These are phyloP conservation scores for Turritopsis dohrnii DNA, from an alignment of 30 jellyfish, hydroid and myxozoan genomes.

Conservation along the genomic window DNA sequence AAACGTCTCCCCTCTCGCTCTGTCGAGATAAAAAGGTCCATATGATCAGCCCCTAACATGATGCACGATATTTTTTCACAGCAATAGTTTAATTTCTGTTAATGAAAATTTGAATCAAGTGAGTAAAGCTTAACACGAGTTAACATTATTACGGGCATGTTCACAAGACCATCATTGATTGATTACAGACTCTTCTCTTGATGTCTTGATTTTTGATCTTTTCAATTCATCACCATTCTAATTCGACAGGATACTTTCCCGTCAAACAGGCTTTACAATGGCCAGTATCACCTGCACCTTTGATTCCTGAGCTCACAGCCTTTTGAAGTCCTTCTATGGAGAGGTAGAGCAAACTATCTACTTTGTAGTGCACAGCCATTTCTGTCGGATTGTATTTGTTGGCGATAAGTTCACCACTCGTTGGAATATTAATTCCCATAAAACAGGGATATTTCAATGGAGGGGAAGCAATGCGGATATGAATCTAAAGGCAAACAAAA, in stretches of 20 bases:
- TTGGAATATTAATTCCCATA: slow-evolving; percentile 89
- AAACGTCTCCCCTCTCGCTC: too few species aligned
- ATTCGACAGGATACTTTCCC: slow-evolving; percentile 67
- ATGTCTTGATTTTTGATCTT: too few species aligned
- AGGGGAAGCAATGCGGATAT: slow-evolving; percentile 81
- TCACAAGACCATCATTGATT: too few species aligned
- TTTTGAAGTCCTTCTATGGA: slow-evolving; percentile 64
- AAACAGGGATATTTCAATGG: slow-evolving; percentile 88
- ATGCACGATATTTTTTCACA: too few species aligned
- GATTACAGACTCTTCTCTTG: too few species aligned
- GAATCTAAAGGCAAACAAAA: slow-evolving; percentile 37
- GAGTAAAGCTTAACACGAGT: too few species aligned
- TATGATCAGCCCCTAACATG: too few species aligned
- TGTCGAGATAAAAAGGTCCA: too few species aligned
- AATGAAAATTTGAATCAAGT: too few species aligned
- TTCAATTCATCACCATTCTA: slow-evolving; percentile 47
- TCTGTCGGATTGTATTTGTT: slow-evolving; percentile 48
- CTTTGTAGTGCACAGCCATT: slow-evolving; percentile 76
- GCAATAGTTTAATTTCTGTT: too few species aligned
- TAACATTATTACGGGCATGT: too few species aligned
- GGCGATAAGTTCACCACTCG: slow-evolving; percentile 69
- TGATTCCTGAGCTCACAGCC: slow-evolving; percentile 50
- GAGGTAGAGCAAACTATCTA: slow-evolving; percentile 64
- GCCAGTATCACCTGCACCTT: slow-evolving; percentile 26
- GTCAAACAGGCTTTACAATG: slow-evolving; percentile 90